Evolutionary conservation across 1,140 invertebrate genomes (phyloP).

Genomic region (Ostrea edulis): DNA sequence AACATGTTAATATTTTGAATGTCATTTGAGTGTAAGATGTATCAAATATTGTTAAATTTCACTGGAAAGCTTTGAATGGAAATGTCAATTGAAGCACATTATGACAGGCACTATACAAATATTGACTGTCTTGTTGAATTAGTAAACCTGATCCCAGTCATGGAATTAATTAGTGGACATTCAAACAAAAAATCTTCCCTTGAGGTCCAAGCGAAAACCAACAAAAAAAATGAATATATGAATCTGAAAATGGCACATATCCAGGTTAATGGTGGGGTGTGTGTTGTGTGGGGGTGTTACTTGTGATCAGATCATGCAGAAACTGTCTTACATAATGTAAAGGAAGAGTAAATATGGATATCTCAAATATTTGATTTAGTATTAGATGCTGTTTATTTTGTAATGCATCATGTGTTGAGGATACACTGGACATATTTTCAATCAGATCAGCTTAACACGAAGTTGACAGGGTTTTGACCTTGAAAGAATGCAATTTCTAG

Average conservation of each 20-base stretch:
- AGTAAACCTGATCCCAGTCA: neutral
- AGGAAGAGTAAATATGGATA: slow-evolving; percentile 13
- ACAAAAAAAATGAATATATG: neutral
- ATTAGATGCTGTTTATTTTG: slow-evolving; percentile 7
- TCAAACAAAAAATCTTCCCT: neutral
- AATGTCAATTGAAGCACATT: slow-evolving; percentile 9
- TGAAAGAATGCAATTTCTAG: neutral
- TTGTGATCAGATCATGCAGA: slow-evolving; percentile 4
- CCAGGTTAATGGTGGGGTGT: neutral
- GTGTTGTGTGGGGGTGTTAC: neutral
- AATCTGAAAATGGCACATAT: neutral
- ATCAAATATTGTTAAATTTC: slow-evolving; percentile 11
- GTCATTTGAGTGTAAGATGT: neutral
- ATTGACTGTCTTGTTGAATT: slow-evolving; percentile 11
- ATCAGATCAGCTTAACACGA: neutral
- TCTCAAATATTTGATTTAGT: slow-evolving; percentile 8
- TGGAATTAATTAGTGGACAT: slow-evolving; percentile 9
- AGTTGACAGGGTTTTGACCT: neutral
- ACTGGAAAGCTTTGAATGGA: slow-evolving; percentile 27
- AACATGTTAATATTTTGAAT: neutral
- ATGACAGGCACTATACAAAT: slow-evolving; percentile 13
- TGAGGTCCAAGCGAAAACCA: neutral
- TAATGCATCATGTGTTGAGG: neutral
- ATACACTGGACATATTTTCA: neutral
- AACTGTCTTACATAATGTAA: neutral